Base-by-base conservation (phyloP, 2,888 invertebrate genomes). In the Pelosia muscerda region DNA sequence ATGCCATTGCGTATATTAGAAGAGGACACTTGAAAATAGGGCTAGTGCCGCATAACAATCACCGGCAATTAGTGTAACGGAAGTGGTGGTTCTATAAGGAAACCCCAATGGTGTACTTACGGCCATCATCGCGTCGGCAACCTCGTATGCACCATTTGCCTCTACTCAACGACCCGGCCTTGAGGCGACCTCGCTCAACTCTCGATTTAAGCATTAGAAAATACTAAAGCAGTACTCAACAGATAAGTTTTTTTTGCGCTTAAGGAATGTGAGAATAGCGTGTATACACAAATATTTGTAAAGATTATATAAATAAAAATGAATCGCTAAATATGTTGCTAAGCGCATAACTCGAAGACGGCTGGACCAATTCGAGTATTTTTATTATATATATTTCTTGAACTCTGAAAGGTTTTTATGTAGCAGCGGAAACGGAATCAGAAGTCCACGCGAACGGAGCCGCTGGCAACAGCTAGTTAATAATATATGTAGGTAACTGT, bases 11-110 rank as follows among this genome's bases (percentile, higher is more conserved):
- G 73, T 79, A 81, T 78, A 76, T 83, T 76, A 80, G 73, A 77
- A 84, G 81, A 86, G 87, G 85, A 82, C 78, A 74, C 68, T 68
- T 78, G 65, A 70, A 79, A 73, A 81, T 81, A 78, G 76, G 70
- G 74, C 79, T 81, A 79, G 78, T 75, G 68, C 68, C 31, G 86
- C 83, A 87, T 86, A 82, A 86, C 82, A 88, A 88, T 88, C 71
- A 82, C 75, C 69, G 66, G 74, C 76, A 75, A 81, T 84, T 85
- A 85, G 86, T 83, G 77, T 82, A 77, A 81, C 86, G 89, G 89
- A 90, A 89, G 86, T 78, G 59, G 63, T 22, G 58, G 69, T 72
- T 79, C 55, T 68, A 86, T 85, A 84, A 92, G 92, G 92, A 92
- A 93, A 92, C 90, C 81, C 87, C 84, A 84, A 68, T 75, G 68